Percentiles rank a stretch among this genome's conserved stretches.
These are phyloP conservation scores for Buphagus erythrorhynchus DNA, from an alignment of 2,797 vertebrate species.

Conservation along the genomic window DNA sequence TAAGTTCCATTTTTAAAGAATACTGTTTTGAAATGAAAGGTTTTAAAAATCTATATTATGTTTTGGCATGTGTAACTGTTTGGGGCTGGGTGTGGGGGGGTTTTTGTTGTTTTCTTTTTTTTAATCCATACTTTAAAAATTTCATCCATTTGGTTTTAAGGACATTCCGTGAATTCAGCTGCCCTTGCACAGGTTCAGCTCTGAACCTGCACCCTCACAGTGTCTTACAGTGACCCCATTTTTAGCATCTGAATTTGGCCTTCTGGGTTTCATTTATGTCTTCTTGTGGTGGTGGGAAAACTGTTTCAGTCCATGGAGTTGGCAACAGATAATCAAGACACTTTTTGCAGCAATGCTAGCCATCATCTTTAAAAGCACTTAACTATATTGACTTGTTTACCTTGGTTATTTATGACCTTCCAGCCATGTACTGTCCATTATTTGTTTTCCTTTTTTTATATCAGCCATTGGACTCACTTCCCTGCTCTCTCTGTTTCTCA, in stretches of 20 bases:
- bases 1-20: background rate
- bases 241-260: background rate
- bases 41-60: background rate
- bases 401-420: slow-evolving; percentile 13
- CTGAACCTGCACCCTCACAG: background rate
- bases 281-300: background rate
- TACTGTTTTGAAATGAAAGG: background rate
- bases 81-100: background rate
- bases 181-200: background rate
- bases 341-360: slow-evolving; percentile 22
- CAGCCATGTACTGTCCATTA: background rate
- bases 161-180: background rate
- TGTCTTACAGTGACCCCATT: background rate
- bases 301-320: background rate
- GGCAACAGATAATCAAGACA: background rate
- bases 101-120: background rate
- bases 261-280: background rate
- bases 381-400: slow-evolving; percentile 4
- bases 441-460: background rate
- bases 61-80: background rate
- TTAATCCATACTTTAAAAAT: background rate
- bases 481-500: background rate
- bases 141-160: background rate
- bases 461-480: background rate
- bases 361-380: slow-evolving; percentile 18